phyloP scores from a whole-genome alignment of 2,113 vertebrate species.

The Drymodes brunneopygia region DNA sequence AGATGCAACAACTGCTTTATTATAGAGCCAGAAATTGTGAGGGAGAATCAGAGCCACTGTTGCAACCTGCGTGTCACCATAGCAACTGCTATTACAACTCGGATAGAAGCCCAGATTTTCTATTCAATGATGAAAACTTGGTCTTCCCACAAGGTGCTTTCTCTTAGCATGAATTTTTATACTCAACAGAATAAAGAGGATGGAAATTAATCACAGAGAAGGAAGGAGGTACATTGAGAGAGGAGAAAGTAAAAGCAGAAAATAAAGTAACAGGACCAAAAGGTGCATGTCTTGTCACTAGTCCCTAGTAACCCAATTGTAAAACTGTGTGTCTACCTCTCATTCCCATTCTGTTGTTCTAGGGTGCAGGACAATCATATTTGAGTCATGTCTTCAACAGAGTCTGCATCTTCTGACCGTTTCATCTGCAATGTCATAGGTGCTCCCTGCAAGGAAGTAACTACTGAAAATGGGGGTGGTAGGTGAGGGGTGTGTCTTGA shows the following conservation, averaged over 20 bases:
- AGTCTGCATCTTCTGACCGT: background rate
- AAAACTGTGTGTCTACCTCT: background rate
- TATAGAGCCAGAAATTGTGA: background rate
- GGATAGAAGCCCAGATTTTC: background rate
- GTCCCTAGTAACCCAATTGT: background rate
- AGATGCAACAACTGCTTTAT: background rate
- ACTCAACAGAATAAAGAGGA: background rate
- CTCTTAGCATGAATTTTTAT: background rate
- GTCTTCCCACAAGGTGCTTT: background rate
- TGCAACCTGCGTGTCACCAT: background rate
- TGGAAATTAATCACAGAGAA: background rate
- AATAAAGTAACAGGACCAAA: background rate
- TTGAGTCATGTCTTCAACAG: background rate
- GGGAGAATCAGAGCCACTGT: background rate
- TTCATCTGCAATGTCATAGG: background rate
- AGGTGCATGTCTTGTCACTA: background rate
- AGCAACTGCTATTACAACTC: background rate
- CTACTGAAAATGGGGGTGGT: background rate
- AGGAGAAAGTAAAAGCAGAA: background rate
- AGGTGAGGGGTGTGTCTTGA: no score
- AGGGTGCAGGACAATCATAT: background rate
- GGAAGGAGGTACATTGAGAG: background rate
- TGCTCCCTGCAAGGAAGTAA: rapidly evolving
- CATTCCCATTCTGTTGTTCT: background rate
- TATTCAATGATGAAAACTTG: background rate